Conservation (phyloP, 2,113 vertebrate genomes). For the Nesogale talazaci region DNA sequence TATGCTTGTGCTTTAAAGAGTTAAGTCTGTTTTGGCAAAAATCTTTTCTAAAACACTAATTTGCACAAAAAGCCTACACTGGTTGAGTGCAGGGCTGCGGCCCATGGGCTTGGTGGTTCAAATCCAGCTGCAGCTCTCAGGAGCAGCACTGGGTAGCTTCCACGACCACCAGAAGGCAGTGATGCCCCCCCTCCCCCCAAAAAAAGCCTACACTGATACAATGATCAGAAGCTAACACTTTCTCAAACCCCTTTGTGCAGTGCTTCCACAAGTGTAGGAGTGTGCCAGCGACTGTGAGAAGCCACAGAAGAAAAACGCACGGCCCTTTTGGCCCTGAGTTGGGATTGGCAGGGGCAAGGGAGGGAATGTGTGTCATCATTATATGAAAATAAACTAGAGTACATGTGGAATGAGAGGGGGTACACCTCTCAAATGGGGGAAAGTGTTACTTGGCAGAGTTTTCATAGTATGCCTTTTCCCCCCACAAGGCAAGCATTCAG, state of each 20-base stretch:
- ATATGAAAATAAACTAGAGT: neutral
- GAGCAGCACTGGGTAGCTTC: no score
- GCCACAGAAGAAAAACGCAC: neutral
- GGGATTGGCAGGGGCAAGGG: no score
- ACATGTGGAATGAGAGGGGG: neutral
- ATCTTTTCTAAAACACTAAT: slow-evolving; percentile 11
- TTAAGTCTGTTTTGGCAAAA: neutral
- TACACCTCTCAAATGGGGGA: no score
- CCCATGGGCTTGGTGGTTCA: no score
- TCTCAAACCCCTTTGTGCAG: neutral
- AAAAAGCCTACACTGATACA: neutral
- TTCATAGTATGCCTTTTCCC: no score
- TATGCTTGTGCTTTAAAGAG: slow-evolving; percentile 47
- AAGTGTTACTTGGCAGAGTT: no score
- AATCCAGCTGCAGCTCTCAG: no score
- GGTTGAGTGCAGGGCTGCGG: no score
- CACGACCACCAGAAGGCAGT: no score
- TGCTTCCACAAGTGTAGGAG: neutral
- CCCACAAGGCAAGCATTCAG: no score
- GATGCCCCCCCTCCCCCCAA: no score
- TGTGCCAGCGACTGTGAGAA: neutral
- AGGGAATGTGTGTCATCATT: neutral
- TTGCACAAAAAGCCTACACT: neutral
- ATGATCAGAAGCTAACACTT: slow-evolving; percentile 2
- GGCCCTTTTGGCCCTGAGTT: neutral